Evolutionary conservation across 64 coral and sea anemone genomes (phyloP), one percentile per base, ranked within the genome.

Genomic region (Dendronephthya gigantea): DNA sequence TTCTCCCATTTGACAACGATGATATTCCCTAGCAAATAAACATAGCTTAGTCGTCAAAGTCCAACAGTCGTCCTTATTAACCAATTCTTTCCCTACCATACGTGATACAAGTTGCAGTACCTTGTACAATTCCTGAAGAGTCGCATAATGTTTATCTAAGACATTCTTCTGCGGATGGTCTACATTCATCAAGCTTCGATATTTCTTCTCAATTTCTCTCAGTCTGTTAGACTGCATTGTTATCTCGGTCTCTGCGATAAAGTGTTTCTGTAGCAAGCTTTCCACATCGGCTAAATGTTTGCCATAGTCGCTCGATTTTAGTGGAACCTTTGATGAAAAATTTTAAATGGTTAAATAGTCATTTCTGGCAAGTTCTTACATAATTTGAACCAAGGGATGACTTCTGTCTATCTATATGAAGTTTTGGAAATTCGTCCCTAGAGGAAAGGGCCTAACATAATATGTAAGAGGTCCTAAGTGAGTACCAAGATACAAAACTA

Each of bases 241-340:
- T 35, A 97, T 93, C 48, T 97, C 91, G 19, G 94, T 90, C 51
- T 97, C 94, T 30, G 93, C 74, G 30, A 97, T 82, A 32, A 88
- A 93, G 87, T 97, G 94, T 39, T 93, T 97, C 75, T 97, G 88
- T 22, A 97, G 88, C 39, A 97, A 83, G 81, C 92, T 93, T 83
- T 97, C 91, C 34, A 97, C 94, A 86, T 93, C 94, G 34, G 90
- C 82, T 35, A 97, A 65, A 89, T 97, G 94, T 29, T 87, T 83
- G 22, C 94, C 94, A 84, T 93, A 97, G 32, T 97, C 94, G 58
- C 29, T 66, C 29, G 58, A 66, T 17, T 66, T 66, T 30, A 66
- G 19, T 22, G 19, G 29, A 15, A 66, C 58, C 58, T 66, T 45
- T 45, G 11, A 45, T 6, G 41, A 11, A 45, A 45, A 45, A 45